A percentile compares a stretch with the other conserved stretches of the same genome.
Evolutionary conservation across 2,113 vertebrate genomes (phyloP).

Genomic region (Scalopus aquaticus): DNA sequence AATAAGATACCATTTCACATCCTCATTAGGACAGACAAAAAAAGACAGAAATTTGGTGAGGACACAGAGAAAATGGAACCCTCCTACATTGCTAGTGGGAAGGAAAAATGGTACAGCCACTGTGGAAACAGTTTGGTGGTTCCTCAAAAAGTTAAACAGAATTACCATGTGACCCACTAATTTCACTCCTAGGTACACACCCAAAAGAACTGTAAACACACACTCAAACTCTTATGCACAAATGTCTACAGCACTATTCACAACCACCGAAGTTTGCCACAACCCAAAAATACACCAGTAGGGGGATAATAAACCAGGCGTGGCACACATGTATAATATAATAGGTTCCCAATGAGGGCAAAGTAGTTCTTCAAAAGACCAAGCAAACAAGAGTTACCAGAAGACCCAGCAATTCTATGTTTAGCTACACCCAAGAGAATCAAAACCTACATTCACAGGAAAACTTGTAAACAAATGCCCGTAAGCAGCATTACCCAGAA

Average conservation of each 20-base stretch:
- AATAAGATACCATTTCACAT: not conserved
- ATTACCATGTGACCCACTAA: not conserved
- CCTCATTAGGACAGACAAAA: not conserved
- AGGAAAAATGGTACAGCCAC: too few relatives aligned
- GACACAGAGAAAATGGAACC: not conserved
- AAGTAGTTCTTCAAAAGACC: not conserved
- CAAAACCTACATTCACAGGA: conserved; percentile 16
- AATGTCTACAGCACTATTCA: not conserved
- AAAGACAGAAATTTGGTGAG: not conserved
- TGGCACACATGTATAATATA: not conserved
- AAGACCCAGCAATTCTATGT: not conserved
- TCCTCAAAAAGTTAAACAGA: not conserved
- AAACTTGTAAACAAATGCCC: not conserved
- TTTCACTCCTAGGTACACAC: not conserved
- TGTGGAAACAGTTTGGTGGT: too few relatives aligned
- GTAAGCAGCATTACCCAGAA: not conserved
- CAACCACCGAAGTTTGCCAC: not conserved
- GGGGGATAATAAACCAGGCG: not conserved
- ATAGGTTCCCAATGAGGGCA: not conserved
- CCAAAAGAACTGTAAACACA: not conserved
- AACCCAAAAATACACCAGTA: not conserved
- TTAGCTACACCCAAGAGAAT: conserved; percentile 6
- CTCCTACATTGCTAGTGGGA: not conserved
- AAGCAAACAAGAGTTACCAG: not conserved
- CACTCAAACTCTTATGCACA: not conserved